phyloP scores from a whole-genome alignment of 2,797 vertebrate species.

The Hemitrygon akajei region DNA sequence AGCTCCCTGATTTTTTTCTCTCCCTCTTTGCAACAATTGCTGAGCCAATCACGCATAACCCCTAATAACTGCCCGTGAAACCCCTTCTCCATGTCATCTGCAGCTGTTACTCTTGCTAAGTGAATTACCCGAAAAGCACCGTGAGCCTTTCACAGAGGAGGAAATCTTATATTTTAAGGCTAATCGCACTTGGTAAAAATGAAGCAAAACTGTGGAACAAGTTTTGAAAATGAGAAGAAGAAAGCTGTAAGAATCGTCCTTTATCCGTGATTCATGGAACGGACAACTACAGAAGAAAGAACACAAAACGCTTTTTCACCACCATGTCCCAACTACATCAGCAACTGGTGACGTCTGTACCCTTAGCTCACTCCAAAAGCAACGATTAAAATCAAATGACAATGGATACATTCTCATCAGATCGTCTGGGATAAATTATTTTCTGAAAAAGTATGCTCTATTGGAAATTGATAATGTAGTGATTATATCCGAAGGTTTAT shows the following conservation, averaged over 20 bases:
- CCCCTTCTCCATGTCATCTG: slow-evolving; percentile 17
- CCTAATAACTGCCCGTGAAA: neutral
- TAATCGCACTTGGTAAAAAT: neutral
- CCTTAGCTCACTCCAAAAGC: neutral
- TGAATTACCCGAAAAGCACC: neutral
- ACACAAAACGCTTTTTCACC: neutral
- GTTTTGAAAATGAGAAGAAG: neutral
- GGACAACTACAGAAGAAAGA: neutral
- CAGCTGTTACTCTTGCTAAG: slow-evolving; percentile 33
- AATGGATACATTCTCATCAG: neutral
- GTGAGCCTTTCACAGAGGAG: neutral
- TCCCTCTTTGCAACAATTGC: neutral
- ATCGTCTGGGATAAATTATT: neutral
- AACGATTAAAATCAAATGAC: neutral
- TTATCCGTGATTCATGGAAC: neutral
- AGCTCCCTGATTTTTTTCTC: slow-evolving; percentile 15
- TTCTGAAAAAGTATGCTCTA: neutral
- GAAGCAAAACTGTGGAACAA: neutral
- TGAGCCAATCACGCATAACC: slow-evolving; percentile 7
- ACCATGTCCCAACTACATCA: neutral
- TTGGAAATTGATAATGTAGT: neutral
- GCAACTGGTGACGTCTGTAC: neutral
- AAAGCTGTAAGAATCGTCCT: neutral
- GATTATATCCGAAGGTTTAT: neutral
- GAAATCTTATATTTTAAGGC: slow-evolving; percentile 15